Evolutionary conservation across 2,113 vertebrate species (phyloP), one percentile per base, ranked within the genome.

Genomic region (Pontoporia blainvillei): DNA sequence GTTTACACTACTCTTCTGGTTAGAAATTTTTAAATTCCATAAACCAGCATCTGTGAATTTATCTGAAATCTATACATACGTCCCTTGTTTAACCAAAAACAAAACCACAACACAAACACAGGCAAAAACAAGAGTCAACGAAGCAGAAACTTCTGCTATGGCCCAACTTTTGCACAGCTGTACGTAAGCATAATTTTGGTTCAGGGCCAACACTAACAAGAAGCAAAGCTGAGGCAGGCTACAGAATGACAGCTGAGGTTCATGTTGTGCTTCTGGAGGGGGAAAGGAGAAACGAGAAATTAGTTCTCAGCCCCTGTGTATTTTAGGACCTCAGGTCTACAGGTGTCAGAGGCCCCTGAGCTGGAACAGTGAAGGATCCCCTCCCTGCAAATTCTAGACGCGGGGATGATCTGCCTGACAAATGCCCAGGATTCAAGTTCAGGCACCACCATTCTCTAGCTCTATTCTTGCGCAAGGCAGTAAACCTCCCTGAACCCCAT

Each of bases 71-170:
- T 61, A 81, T 67, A 79, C 14, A 75, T 39, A 81, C 4, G 46
- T 84, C 41, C 46, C 66, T 92, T 73, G 4, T 67, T 91, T 85
- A 85, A 86, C 81, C 57, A 90, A 96, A 96, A 93, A 64, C 67
- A 97, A 97, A 94, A 87, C 36, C 44, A 69, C 15, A 79, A 87
- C 52, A 71, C 2, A 54, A 69, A 92, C 67, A 66, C 59, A 89
- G 67, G 73, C 21, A 84, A 75, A 95, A 84, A 86, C 17, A 88
- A 90, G 69, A 66, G 71, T 39, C 23, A 31, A 15, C 29, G 41
- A 31, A 64, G 23, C 78, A 20, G 81, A 69, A 91, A 59, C 49
- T 44, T 93, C 11, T 41, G 54, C 17, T 14, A 69, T 2, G 36
- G 64, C 17, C 27, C 10, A 52, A 62, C 64, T 84, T 92, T 57